phyloP scores from a whole-genome alignment of 92 coral and sea anemone genomes.

The Diadumene lineata region DNA sequence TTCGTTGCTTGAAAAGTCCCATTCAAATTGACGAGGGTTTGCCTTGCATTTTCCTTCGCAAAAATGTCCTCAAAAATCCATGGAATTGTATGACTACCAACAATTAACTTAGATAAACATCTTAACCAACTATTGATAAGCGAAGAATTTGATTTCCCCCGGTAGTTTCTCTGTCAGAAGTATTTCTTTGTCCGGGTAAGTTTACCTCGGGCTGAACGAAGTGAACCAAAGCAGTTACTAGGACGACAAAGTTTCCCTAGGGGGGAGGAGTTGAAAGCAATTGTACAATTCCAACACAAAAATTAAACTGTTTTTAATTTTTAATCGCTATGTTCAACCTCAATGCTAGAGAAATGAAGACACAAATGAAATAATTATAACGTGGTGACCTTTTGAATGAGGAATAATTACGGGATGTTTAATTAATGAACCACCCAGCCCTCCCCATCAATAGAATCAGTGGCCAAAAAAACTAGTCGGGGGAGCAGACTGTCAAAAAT shows the following conservation, averaged over 20 bases:
- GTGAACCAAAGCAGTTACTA: constrained; percentile 11
- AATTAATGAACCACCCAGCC: background rate
- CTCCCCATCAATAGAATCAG: background rate
- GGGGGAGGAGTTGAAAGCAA: background rate
- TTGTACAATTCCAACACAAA: background rate
- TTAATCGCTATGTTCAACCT: background rate
- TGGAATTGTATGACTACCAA: background rate
- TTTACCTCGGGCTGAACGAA: background rate
- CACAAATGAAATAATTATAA: background rate
- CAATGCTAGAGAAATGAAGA: background rate
- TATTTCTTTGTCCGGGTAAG: background rate
- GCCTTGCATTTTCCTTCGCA: background rate
- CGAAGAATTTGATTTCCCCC: background rate
- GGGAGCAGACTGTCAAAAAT: background rate
- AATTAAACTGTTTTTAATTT: background rate
- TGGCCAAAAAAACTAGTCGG: background rate
- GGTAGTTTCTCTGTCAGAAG: background rate
- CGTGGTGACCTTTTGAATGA: background rate
- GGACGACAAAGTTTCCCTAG: constrained; percentile 7
- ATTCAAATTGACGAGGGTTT: background rate
- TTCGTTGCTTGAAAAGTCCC: background rate
- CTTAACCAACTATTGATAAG: background rate
- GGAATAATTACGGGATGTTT: background rate
- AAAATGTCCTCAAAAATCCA: background rate
- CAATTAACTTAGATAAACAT: background rate